Conservation (phyloP, 2,888 invertebrate species). For the Chloroclysta siterata region DNA sequence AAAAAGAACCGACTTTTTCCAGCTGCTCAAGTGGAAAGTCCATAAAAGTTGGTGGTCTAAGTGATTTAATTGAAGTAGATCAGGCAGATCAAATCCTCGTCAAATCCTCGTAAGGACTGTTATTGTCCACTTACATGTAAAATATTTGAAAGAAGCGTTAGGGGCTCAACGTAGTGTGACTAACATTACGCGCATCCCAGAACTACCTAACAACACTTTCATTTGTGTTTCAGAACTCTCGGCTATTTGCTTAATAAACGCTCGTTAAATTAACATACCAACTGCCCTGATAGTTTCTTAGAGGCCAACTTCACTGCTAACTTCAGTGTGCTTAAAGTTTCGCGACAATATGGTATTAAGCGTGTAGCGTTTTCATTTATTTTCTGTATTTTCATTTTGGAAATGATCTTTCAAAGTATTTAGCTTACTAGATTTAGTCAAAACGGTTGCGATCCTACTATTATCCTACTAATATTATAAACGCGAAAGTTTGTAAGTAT, state of each 20-base stretch:
- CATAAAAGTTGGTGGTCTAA: conserved; percentile 47
- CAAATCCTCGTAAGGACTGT: conserved; percentile 45
- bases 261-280: conserved; percentile 61
- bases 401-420: not conserved
- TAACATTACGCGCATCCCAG: conserved; percentile 48
- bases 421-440: not conserved
- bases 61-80: conserved; percentile 55
- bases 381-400: not conserved
- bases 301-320: conserved; percentile 39
- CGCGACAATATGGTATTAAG: conserved; percentile 8
- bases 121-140: conserved; percentile 49
- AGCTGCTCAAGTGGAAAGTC: conserved; percentile 45
- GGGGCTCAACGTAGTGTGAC: conserved; percentile 50
- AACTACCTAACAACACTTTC: conserved; percentile 57
- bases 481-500: too few relatives aligned
- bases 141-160: conserved; percentile 47
- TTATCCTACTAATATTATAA: too few relatives aligned
- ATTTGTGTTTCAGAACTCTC: conserved; percentile 58
- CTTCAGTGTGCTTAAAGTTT: conserved; percentile 32
- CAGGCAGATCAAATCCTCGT: conserved; percentile 45
- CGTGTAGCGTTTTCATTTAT: conserved; percentile 1
- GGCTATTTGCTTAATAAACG: conserved; percentile 60
- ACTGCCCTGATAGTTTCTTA: conserved; percentile 50
- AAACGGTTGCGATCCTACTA: conserved; percentile 1
- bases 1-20: conserved; percentile 36